These are phyloP conservation scores for Selene dorsalis DNA, from an alignment of 2,797 vertebrate genomes.

Conservation along the genomic window DNA sequence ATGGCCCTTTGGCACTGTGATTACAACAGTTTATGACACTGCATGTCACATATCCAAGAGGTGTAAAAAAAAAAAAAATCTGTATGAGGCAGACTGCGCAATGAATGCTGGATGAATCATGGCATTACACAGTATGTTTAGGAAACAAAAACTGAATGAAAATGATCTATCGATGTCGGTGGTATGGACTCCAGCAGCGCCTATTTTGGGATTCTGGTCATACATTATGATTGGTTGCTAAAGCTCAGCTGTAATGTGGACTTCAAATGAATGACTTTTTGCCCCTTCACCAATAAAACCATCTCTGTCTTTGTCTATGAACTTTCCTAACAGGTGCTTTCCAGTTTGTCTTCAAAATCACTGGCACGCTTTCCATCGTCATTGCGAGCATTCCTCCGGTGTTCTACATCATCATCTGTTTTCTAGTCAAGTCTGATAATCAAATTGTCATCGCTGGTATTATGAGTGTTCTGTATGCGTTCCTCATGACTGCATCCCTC, in stretches of 20 bases:
- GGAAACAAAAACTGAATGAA: no score
- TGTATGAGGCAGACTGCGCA: not conserved
- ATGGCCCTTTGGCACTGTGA: not conserved
- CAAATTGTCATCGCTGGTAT: slow-evolving; percentile 85
- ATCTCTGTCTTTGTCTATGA: not conserved
- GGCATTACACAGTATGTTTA: no score
- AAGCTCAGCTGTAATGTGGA: not conserved
- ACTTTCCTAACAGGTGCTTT: slow-evolving; percentile 80
- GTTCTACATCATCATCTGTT: slow-evolving; percentile 85
- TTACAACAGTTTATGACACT: not conserved
- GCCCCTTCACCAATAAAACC: no score
- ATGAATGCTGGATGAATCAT: not conserved
- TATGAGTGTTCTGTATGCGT: slow-evolving; percentile 86
- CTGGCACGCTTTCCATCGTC: slow-evolving; percentile 78
- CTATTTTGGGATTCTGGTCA: no score
- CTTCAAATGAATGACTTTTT: not conserved
- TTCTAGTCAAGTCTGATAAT: slow-evolving; percentile 78
- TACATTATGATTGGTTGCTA: no score
- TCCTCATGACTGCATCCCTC: slow-evolving; percentile 87
- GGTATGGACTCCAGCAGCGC: no score
- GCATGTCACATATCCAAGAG: not conserved
- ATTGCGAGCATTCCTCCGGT: slow-evolving; percentile 80
- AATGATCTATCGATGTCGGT: no score
- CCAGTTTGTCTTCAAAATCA: slow-evolving; percentile 81
- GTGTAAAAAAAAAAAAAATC: not conserved